Evolutionary conservation across 2,797 vertebrate species (phyloP).

Genomic region (Chaetodon trifasciatus): DNA sequence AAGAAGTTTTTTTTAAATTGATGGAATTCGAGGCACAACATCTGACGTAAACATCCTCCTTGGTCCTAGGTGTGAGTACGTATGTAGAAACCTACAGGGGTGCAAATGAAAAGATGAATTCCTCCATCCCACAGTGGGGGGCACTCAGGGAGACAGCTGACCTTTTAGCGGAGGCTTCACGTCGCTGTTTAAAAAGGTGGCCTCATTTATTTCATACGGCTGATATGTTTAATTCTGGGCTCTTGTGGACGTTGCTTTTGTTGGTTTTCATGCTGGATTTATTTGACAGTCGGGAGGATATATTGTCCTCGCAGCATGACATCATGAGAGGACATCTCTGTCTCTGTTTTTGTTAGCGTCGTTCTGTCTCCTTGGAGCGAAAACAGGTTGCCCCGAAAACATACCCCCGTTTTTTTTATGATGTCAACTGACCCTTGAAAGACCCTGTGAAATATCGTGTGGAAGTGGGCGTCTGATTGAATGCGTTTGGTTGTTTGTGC

Average conservation of each 20-base stretch:
- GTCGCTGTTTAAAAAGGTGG: conserved; percentile 47
- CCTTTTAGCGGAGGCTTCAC: conserved; percentile 15
- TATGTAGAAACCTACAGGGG: background rate
- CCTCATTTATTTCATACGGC: conserved; percentile 52
- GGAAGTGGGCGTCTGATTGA: conserved; percentile 25
- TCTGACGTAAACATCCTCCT: conserved; percentile 9
- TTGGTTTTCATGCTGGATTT: conserved; percentile 65
- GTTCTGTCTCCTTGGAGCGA: conserved; percentile 73
- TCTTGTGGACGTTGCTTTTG: conserved; percentile 61
- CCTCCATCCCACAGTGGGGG: background rate
- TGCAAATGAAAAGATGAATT: background rate
- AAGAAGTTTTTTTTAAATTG: conserved; percentile 22
- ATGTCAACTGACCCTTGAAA: conserved; percentile 59
- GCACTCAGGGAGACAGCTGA: no score
- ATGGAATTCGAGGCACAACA: conserved; percentile 19
- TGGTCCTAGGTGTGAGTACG: conserved; percentile 17
- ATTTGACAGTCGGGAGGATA: conserved; percentile 68
- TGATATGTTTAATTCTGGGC: conserved; percentile 59
- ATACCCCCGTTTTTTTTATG: conserved; percentile 37
- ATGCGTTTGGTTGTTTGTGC: conserved; percentile 34
- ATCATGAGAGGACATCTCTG: conserved; percentile 63
- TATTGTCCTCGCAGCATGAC: conserved; percentile 56
- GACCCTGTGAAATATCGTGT: conserved; percentile 42
- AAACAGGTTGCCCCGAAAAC: conserved; percentile 69
- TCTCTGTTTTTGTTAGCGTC: conserved; percentile 76